Base-by-base conservation (phyloP, 2,888 invertebrate genomes). In the Xestia c-nigrum region DNA sequence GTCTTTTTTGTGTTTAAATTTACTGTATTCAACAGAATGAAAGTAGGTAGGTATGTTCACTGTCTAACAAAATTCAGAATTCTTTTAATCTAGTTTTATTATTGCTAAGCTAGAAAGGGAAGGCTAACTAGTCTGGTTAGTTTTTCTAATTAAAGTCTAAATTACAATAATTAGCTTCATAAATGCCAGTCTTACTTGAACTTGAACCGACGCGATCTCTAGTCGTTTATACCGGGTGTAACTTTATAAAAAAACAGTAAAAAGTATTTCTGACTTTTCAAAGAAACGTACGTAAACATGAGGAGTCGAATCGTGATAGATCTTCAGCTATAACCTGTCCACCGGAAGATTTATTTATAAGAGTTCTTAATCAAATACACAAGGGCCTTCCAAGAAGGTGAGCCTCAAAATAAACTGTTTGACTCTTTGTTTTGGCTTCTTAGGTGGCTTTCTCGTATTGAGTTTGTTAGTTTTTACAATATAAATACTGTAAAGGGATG, bases 391-490 rank as follows among this genome's bases (percentile, higher is more conserved):
- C 89, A 55, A 93, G 95, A 95, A 95, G 90, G 88, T 89, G 87
- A 83, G 83, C 90, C 91, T 89, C 83, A 90, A 93, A 92, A 93
- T 94, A 94, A 94, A 93, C 93, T 89, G 89, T 90, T 86, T 78
- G 87, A 86, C 81, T 90, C 91, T 92, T 95, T 95, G 94, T 95
- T 95, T 96, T 93, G 92, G 90, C 95, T 95, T 94, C 94, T 93
- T 93, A 91, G 94, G 94, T 94, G 94, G 94, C 89, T 90, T 90
- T 90, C 88, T 90, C 88, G 86, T 89, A 90, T 91, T 91, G 89
- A 90, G 88, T 87, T 89, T 86, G 88, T 84, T 89, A 90, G 90
- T 91, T 91, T 90, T 40, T 87, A 89, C 88, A 88, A 87, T 83
- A 88, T 90, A 90, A 93, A 92, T 90, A 92, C 87, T 21, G 38